Evolutionary conservation across 2,888 invertebrate species (phyloP).

Genomic region (Macrophya alboannulata): DNA sequence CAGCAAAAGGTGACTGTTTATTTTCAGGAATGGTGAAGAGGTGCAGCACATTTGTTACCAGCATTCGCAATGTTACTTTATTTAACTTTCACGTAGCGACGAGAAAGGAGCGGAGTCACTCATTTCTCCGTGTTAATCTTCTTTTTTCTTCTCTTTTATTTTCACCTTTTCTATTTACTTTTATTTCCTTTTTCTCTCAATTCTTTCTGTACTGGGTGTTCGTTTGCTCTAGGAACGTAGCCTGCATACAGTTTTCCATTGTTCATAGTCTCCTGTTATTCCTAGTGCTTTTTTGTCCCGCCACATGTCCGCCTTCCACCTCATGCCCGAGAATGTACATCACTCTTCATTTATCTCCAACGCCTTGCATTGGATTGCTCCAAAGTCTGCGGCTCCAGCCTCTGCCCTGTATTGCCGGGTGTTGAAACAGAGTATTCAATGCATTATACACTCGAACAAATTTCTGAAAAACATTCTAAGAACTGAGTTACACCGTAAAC

Average conservation of each 20-base stretch:
- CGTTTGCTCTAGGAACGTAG: conserved; percentile 5
- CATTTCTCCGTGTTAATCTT: conserved; percentile 11
- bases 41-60: background rate
- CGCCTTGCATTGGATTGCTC: conserved; percentile 41
- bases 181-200: background rate
- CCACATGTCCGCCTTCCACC: conserved; percentile 21
- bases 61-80: background rate
- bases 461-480: background rate
- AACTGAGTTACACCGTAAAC: background rate
- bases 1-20: background rate
- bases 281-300: background rate
- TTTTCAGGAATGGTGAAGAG: background rate
- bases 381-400: conserved; percentile 5
- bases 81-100: background rate
- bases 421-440: background rate
- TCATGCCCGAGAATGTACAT: conserved; percentile 18
- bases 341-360: conserved; percentile 48
- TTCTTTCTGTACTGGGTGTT: conserved; percentile 1
- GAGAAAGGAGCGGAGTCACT: background rate
- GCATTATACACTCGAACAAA: background rate
- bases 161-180: background rate
- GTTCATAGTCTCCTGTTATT: conserved; percentile 24
- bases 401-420: too few relatives aligned
- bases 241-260: conserved; percentile 36
- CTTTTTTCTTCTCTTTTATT: conserved; percentile 6